A percentile compares a stretch with the other conserved stretches of the same genome.
phyloP scores from a whole-genome alignment of 2,113 vertebrate species.

The Thunnus maccoyii region DNA sequence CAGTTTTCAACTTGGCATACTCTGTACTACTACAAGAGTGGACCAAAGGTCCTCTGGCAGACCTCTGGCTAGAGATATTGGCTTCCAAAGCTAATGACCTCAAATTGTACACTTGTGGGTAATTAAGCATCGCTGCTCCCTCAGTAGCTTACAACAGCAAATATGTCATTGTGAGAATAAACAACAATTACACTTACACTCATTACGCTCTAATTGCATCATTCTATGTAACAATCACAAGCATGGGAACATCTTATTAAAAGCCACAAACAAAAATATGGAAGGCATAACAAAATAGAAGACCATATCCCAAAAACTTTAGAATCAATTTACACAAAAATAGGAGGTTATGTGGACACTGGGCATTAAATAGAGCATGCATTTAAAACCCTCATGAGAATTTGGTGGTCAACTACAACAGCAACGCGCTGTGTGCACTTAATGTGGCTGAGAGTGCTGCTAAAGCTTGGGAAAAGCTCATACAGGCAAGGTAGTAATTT shows the following conservation, averaged over 20 bases:
- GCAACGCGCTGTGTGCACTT: conserved; percentile 36
- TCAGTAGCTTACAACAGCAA: conserved; percentile 73
- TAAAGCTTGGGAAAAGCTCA: conserved; percentile 47
- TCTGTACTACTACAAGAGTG: conserved; percentile 7
- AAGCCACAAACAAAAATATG: conserved; percentile 14
- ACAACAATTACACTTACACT: conserved; percentile 78
- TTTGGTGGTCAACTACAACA: conserved; percentile 52
- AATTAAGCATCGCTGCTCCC: conserved; percentile 69
- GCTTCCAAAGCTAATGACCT: conserved; percentile 70
- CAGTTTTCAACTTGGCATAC: conserved; percentile 36
- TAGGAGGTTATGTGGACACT: conserved; percentile 6
- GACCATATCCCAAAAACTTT: conserved; percentile 5
- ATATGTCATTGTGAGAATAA: conserved; percentile 78
- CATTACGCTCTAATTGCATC: conserved; percentile 77
- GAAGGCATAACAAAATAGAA: neutral
- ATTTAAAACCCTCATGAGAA: conserved; percentile 51
- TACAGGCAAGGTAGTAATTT: conserved; percentile 60
- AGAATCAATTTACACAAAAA: conserved; percentile 5
- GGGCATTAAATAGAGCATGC: conserved; percentile 42
- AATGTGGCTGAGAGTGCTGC: conserved; percentile 48
- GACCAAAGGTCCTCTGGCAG: conserved; percentile 60
- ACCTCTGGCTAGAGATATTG: conserved; percentile 64
- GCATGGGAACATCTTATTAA: conserved; percentile 45
- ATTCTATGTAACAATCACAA: conserved; percentile 57
- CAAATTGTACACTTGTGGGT: conserved; percentile 74